phyloP scores from a whole-genome alignment of 1,140 invertebrate genomes.

The Venturia canescens region DNA sequence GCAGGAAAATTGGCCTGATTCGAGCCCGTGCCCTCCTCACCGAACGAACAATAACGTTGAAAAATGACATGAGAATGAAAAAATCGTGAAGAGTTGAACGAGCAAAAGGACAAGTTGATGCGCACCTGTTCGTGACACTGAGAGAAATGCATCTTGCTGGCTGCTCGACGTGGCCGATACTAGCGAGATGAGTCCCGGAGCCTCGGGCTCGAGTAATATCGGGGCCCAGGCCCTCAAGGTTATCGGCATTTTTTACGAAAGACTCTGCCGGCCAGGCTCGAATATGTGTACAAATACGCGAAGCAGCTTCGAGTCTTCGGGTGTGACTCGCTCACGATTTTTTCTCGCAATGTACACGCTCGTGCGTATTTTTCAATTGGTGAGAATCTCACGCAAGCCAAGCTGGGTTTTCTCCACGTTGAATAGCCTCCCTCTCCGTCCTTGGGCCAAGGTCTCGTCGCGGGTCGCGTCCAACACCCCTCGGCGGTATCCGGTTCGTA shows the following conservation, averaged over 20 bases:
- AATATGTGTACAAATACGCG: neutral
- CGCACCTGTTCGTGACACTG: slow-evolving; percentile 16
- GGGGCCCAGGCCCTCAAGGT: slow-evolving; percentile 63
- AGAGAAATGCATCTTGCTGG: slow-evolving; percentile 66
- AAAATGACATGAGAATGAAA: neutral
- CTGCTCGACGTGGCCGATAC: slow-evolving; percentile 60
- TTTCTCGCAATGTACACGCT: neutral
- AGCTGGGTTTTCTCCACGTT: slow-evolving; percentile 5
- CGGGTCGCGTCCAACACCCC: too few species aligned
- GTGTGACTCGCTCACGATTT: neutral
- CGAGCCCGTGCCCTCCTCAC: neutral
- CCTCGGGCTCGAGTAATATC: slow-evolving; percentile 56
- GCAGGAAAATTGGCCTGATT: neutral
- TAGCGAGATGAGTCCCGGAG: slow-evolving; percentile 66
- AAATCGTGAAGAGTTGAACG: neutral
- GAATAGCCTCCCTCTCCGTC: slow-evolving; percentile 20
- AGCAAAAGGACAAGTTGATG: slow-evolving; percentile 7
- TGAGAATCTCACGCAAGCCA: neutral
- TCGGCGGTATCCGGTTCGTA: too few species aligned
- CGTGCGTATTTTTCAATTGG: neutral
- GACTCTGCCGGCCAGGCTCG: slow-evolving; percentile 31
- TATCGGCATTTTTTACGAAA: slow-evolving; percentile 68
- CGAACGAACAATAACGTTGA: neutral
- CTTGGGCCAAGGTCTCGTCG: slow-evolving; percentile 30
- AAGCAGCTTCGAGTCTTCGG: neutral